phyloP scores from a whole-genome alignment of 2,113 vertebrate genomes.

The Anoplopoma fimbria region DNA sequence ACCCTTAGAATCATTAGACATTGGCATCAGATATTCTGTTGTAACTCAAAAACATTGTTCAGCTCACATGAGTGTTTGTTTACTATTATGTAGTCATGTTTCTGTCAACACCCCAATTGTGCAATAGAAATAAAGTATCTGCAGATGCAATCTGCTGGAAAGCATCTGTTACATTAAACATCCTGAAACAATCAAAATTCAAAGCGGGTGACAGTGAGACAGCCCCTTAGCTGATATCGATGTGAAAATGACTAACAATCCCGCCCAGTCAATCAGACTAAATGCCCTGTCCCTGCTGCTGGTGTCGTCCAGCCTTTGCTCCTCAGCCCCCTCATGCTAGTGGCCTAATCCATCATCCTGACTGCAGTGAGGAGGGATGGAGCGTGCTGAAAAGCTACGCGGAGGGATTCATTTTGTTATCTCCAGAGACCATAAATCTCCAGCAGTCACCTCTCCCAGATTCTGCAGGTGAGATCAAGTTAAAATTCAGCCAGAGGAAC shows the following conservation, averaged over 20 bases:
- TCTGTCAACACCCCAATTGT: neutral
- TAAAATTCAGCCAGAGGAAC: constrained; percentile 4
- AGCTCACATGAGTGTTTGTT: neutral
- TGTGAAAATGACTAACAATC: constrained; percentile 39
- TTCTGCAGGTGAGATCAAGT: constrained; percentile 44
- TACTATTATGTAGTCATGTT: neutral
- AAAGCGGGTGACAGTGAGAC: constrained; percentile 7
- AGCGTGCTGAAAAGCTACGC: constrained; percentile 50
- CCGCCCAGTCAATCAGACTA: constrained; percentile 48
- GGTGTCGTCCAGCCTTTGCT: constrained; percentile 31
- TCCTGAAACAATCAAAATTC: constrained; percentile 37
- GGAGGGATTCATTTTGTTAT: constrained; percentile 59
- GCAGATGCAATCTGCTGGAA: constrained; percentile 12
- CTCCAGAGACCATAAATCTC: constrained; percentile 63
- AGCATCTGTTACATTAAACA: constrained; percentile 25
- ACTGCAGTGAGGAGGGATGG: constrained; percentile 48
- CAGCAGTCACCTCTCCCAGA: constrained; percentile 3
- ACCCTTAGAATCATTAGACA: neutral
- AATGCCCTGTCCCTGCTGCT: constrained; percentile 39
- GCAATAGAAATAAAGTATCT: constrained; percentile 21
- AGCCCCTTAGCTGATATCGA: constrained; percentile 22
- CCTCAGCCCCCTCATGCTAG: constrained; percentile 29
- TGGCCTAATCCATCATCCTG: constrained; percentile 72
- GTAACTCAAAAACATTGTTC: neutral
- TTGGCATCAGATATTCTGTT: constrained; percentile 2